Base-by-base conservation (phyloP, 2,797 vertebrate genomes). In the Artibeus jamaicensis region DNA sequence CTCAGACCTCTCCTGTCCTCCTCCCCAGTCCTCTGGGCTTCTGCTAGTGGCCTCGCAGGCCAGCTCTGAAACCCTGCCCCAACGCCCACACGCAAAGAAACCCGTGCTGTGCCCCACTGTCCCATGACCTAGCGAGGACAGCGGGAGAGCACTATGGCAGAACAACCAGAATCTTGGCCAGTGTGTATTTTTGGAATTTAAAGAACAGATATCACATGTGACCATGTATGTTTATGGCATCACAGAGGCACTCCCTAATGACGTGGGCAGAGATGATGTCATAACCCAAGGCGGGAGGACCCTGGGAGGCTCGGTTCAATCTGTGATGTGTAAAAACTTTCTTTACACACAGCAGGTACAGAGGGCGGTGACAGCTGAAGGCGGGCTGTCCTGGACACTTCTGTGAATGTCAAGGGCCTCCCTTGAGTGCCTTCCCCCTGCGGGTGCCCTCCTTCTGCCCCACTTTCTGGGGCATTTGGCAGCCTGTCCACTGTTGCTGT, bases 71-170 rank as follows among this genome's bases (percentile, higher is more conserved):
- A 10, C 24, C 46, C 29, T 22, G 44, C 9, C 37, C 37, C 15
- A 1, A 68, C 14, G 12, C 26, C 44, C 29, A 24, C 26, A 3
- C 46, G 85, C 55, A n/a, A 7, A 50, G 78, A 71, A 4, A 4
- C 9, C 15, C 14, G 19, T 1, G 0, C 68, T 2, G 0, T 5
- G 12, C 18, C 6, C 77, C 22, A 1, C 1, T 1, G 11, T 15
- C 57, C 21, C 29, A n/a, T 0, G 1, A 55, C 46, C 44, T 5
- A 2, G 50, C 1, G 3, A n/a, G 10, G 39, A 1, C 21, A 19
- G 16, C 0, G 0, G 19, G 16, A 21, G 84, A 2, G 9, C 0
- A 0, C 32, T 7, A 12, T 0, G n/a, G 14, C 34, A 42, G n/a
- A 62, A 32, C 2, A 14, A 46, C 4, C 24, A 44, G 67, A 65